These are phyloP conservation scores for Galerucella calmariensis DNA, from an alignment of 2,888 invertebrate genomes.

Conservation along the genomic window DNA sequence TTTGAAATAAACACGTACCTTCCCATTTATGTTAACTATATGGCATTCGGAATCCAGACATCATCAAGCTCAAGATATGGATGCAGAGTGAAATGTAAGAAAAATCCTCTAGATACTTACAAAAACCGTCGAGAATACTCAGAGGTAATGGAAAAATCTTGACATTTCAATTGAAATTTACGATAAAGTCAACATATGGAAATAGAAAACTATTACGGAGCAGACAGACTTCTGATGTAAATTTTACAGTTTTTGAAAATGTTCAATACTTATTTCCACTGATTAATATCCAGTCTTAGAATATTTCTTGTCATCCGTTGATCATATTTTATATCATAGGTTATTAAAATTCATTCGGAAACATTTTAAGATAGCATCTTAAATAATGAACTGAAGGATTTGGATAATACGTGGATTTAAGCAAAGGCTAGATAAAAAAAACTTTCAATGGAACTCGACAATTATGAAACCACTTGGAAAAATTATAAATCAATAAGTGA, in stretches of 20 bases:
- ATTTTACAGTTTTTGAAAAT: not conserved
- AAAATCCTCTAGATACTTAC: conserved; percentile 1
- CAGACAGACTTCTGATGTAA: not conserved
- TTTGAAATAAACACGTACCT: not conserved
- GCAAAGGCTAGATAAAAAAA: no score
- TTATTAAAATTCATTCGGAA: no score
- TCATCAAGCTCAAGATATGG: not conserved
- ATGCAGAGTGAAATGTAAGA: conserved; percentile 5
- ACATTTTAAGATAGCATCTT: no score
- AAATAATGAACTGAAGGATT: no score
- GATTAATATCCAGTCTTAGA: no score
- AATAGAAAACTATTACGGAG: not conserved
- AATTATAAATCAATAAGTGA: no score
- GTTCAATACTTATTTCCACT: not conserved
- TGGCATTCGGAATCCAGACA: not conserved
- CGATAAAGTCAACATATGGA: not conserved
- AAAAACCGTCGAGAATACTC: not conserved
- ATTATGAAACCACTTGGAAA: no score
- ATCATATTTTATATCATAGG: no score
- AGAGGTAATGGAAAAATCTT: not conserved
- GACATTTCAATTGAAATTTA: conserved; percentile 2
- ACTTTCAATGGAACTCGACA: no score
- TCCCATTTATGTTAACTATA: not conserved
- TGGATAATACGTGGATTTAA: no score
- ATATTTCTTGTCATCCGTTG: no score